These are phyloP conservation scores for Poecile montanus DNA, from an alignment of 2,797 vertebrate genomes.

Conservation along the genomic window DNA sequence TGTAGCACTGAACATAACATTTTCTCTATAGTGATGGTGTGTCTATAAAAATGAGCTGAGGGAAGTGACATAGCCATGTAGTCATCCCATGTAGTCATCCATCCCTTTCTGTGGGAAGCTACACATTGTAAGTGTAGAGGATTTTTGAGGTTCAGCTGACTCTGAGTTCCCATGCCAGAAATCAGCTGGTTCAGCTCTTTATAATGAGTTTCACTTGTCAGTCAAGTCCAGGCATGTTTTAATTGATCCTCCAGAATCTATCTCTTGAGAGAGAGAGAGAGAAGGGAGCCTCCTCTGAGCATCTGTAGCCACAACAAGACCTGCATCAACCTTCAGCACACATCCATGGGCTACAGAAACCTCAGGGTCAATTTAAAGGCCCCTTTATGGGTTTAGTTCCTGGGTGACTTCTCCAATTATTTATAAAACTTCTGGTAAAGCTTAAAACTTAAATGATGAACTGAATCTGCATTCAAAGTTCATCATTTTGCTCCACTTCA, in stretches of 20 bases:
- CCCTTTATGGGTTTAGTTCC: neutral
- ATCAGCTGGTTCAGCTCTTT: neutral
- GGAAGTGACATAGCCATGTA: rapidly evolving
- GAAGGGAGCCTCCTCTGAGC: rapidly evolving
- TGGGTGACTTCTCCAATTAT: neutral
- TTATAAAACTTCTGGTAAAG: neutral
- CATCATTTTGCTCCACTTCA: neutral
- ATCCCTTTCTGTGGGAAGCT: neutral
- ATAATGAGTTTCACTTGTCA: neutral
- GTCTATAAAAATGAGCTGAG: rapidly evolving
- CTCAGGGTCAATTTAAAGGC: neutral
- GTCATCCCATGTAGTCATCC: rapidly evolving
- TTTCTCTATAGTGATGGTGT: neutral
- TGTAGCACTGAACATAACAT: neutral
- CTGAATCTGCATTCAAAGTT: neutral
- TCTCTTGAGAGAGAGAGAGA: neutral
- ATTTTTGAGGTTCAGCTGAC: neutral
- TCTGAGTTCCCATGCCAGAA: neutral
- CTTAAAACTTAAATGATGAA: neutral
- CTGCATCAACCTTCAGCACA: neutral
- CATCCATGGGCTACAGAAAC: neutral
- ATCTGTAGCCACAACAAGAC: neutral
- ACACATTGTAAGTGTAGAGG: rapidly evolving
- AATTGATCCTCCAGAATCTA: neutral
- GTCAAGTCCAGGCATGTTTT: rapidly evolving